A percentile compares a stretch with the other conserved stretches of the same genome.
Evolutionary conservation across 1,140 invertebrate species (phyloP).

Genomic region (Brachionus manjavacas): DNA sequence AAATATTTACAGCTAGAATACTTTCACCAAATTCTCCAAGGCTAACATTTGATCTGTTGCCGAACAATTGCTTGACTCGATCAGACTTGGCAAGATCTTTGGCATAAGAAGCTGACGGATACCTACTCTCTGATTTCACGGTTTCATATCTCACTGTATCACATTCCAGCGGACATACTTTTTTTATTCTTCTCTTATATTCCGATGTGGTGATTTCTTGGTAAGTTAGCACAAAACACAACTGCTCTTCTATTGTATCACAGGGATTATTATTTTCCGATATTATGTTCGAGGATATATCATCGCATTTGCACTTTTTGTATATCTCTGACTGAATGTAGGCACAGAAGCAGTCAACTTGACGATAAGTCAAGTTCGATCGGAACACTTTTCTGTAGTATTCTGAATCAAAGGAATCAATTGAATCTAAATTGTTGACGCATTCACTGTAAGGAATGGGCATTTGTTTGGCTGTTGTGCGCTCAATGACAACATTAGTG

Average conservation of each 20-base stretch:
- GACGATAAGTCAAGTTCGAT: not conserved
- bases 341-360: not conserved
- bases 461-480: not conserved
- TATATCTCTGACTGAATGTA: not conserved
- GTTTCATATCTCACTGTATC: not conserved
- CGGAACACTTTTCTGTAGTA: not conserved
- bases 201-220: not conserved
- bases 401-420: not conserved
- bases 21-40: not conserved
- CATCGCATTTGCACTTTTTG: not conserved
- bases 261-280: not conserved
- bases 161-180: not conserved
- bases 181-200: not conserved
- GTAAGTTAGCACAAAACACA: not conserved
- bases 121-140: not conserved
- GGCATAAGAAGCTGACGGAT: not conserved
- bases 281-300: not conserved
- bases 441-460: not conserved
- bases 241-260: not conserved
- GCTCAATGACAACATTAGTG: not conserved
- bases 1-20: not conserved
- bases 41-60: not conserved
- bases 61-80: not conserved
- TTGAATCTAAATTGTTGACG: not conserved
- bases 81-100: not conserved